phyloP scores from a whole-genome alignment of 2,888 invertebrate species.

The Pediacus dermestoides region DNA sequence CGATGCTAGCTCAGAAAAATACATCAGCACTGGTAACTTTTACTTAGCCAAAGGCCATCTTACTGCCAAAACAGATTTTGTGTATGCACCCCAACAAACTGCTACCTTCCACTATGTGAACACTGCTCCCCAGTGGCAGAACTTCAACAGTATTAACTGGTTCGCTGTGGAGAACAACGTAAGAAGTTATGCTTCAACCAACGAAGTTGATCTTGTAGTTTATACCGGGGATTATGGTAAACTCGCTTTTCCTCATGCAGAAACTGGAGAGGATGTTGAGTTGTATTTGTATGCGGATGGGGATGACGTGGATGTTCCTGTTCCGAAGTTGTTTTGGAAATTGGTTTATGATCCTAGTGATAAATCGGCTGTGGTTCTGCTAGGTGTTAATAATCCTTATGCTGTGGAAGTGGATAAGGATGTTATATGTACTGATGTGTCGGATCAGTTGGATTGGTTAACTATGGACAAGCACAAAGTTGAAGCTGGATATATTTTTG shows the following conservation, averaged over 20 bases:
- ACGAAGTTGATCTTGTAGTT: background rate
- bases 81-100: slow-evolving; percentile 51
- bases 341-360: background rate
- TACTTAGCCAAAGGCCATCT: slow-evolving; percentile 52
- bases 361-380: slow-evolving; percentile 1
- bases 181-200: slow-evolving; percentile 16
- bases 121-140: slow-evolving; percentile 52
- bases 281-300: slow-evolving; percentile 2
- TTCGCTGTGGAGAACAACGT: slow-evolving; percentile 36
- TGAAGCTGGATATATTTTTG: slow-evolving; percentile 1
- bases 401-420: background rate
- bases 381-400: slow-evolving; percentile 4
- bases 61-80: slow-evolving; percentile 52
- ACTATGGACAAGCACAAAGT: background rate
- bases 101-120: slow-evolving; percentile 55
- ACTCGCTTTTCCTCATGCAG: background rate
- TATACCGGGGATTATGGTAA: background rate
- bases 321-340: slow-evolving; percentile 5
- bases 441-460: background rate
- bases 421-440: slow-evolving; percentile 2
- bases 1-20: slow-evolving; percentile 22
- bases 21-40: slow-evolving; percentile 19
- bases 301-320: background rate
- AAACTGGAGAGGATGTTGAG: background rate
- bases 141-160: slow-evolving; percentile 48